A percentile compares a stretch with the other conserved stretches of the same genome.
These are phyloP conservation scores for Tetramorium parvispinum DNA, from an alignment of 1,140 invertebrate genomes.

Conservation along the genomic window DNA sequence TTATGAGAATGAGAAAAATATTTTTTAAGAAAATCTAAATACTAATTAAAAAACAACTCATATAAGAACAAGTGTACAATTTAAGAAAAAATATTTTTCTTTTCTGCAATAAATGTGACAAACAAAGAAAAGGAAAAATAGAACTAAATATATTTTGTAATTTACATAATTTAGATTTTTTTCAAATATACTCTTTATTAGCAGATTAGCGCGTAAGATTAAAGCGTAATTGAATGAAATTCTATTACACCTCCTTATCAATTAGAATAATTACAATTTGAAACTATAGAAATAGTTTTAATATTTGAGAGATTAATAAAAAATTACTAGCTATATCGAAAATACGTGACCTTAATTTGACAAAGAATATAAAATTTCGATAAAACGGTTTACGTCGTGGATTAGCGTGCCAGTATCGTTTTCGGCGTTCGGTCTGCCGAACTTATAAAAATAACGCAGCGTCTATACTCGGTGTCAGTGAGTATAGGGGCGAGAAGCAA, in stretches of 20 bases:
- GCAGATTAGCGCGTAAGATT: not conserved
- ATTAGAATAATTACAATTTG: not conserved
- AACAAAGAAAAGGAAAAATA: not conserved
- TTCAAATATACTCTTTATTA: not conserved
- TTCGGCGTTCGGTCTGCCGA: slow-evolving; percentile 44
- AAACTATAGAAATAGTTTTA: not conserved
- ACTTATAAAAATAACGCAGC: slow-evolving; percentile 47
- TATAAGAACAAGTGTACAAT: not conserved
- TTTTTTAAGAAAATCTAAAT: slow-evolving; percentile 5
- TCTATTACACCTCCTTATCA: not conserved
- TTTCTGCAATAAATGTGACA: not conserved
- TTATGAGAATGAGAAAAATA: not conserved
- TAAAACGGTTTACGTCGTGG: slow-evolving; percentile 8
- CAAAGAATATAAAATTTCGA: slow-evolving; percentile 18
- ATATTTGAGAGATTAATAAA: not conserved
- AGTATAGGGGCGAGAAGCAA: slow-evolving; percentile 71
- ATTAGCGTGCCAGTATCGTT: slow-evolving; percentile 39
- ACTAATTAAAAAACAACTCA: not conserved
- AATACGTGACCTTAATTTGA: slow-evolving; percentile 11
- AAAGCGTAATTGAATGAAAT: not conserved
- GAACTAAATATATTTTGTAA: not conserved
- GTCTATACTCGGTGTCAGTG: slow-evolving; percentile 23
- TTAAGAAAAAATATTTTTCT: not conserved
- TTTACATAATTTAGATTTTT: not conserved
- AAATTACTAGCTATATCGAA: not conserved